Conservation (phyloP, 1,140 invertebrate species). For the Samia ricini region DNA sequence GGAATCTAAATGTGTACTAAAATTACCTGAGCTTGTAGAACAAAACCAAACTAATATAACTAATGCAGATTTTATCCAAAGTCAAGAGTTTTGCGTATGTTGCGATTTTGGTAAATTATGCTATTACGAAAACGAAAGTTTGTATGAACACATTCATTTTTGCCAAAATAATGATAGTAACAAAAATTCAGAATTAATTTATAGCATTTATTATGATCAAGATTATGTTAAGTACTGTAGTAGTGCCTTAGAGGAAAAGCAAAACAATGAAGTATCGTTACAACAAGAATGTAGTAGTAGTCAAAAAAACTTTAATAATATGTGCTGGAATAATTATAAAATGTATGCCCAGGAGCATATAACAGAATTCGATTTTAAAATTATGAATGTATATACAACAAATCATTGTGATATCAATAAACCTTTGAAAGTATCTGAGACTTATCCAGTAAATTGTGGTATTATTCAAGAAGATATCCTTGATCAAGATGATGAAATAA, state of each 20-base stretch:
- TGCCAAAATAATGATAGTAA: conserved; percentile 17
- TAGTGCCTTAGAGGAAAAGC: not conserved
- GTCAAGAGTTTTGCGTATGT: conserved; percentile 51
- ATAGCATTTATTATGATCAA: conserved; percentile 45
- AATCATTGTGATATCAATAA: not conserved
- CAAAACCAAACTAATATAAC: not conserved
- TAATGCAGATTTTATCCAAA: conserved; percentile 3
- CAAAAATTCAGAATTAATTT: conserved; percentile 31
- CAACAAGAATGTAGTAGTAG: not conserved
- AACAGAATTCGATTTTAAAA: not conserved
- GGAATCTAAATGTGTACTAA: not conserved
- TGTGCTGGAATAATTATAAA: conserved; percentile 25
- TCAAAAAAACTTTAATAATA: conserved; percentile 7
- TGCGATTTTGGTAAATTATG: conserved; percentile 51
- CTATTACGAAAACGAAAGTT: conserved; percentile 28
- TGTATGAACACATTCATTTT: conserved; percentile 60
- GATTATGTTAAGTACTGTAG: not conserved
- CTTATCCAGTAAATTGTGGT: not conserved
- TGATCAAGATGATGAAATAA: not conserved
- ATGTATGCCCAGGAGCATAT: not conserved
- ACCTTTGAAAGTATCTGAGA: not conserved
- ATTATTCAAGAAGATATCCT: not conserved
- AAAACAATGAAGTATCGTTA: conserved; percentile 7
- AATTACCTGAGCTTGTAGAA: not conserved
- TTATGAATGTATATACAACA: not conserved